Evolutionary conservation across 2,888 invertebrate genomes (phyloP).

Genomic region (Sphaerophoria taeniata): DNA sequence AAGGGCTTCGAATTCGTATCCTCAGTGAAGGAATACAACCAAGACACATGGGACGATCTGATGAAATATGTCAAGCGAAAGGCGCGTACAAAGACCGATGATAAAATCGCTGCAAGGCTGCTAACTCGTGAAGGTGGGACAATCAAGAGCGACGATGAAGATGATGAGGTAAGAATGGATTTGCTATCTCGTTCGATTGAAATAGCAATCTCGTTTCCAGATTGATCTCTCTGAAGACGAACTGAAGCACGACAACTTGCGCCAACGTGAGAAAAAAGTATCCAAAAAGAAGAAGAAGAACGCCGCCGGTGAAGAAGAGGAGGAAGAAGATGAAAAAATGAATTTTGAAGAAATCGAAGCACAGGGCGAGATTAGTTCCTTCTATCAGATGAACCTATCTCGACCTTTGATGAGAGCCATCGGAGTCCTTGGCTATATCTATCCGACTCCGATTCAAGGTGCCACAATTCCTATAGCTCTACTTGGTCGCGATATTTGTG

Average conservation of each 20-base stretch:
- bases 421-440: conserved; percentile 92
- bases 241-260: conserved; percentile 88
- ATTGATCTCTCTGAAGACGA: conserved; percentile 90
- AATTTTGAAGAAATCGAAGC: conserved; percentile 87
- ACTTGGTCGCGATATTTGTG: conserved; percentile 97
- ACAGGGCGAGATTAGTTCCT: conserved; percentile 87
- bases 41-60: conserved; percentile 91
- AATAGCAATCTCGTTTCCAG: conserved; percentile 77
- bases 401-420: conserved; percentile 96
- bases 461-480: conserved; percentile 97
- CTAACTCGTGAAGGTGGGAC: conserved; percentile 83
- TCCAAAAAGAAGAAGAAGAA: conserved; percentile 83
- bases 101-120: conserved; percentile 89
- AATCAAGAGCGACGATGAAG: conserved; percentile 84
- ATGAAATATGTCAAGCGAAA: conserved; percentile 91
- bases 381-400: conserved; percentile 98
- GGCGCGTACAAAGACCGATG: conserved; percentile 91
- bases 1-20: conserved; percentile 92
- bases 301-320: conserved; percentile 81
- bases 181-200: neutral
- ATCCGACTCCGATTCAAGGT: conserved; percentile 98
- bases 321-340: conserved; percentile 84
- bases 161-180: conserved; percentile 80
- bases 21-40: conserved; percentile 90
- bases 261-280: conserved; percentile 86